Evolutionary conservation across 2,888 invertebrate species (phyloP), one percentile per base, ranked within the genome.

Genomic region (Ectobius pallidus): DNA sequence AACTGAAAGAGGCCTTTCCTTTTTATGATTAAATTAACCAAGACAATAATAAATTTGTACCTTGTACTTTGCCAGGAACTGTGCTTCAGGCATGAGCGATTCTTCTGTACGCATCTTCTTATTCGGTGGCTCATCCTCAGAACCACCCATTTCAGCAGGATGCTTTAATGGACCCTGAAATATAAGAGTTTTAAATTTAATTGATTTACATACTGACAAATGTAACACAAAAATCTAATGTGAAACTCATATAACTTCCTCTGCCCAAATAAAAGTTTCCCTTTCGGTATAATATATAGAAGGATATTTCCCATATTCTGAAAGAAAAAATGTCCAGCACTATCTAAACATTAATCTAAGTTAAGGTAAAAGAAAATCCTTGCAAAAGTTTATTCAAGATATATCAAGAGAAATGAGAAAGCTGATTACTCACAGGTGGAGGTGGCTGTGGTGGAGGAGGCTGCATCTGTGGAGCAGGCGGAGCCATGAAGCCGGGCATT

Each of bases 61-160:
- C 81, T 89, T 88, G 81, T 91, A 90, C 78, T 89, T 85, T 14
- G 89, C 85, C 75, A 93, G 84, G 84, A 94, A 96, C 69, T 92
- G 90, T 71, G 89, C 88, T 85, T 99, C 99, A 0, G 97, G 93
- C 77, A 98, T 91, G 9, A 99, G 87, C 62, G 93, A 91, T 80
- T 98, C 98, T 83, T 99, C 99, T 0, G 95, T 95, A 75, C 96
- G 89, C 74, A 92, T 85, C 81, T 95, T 93, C 85, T 99, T 99
- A 73, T 90, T 86, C 0, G 92, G 89, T 1, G 97, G 96, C 73
- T 96, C 96, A 22, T 93, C 94, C 30, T 85, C 82, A 2, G 83
- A 83, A 0, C 80, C 79, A 63, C 39, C 20, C 71, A 71, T 69
- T 11, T 86, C 86, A 75, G 81, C 79, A 1, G 84, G 82, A 78